Evolutionary conservation across 64 coral and sea anemone genomes (phyloP).

Genomic region (Pocillopora verrucosa): DNA sequence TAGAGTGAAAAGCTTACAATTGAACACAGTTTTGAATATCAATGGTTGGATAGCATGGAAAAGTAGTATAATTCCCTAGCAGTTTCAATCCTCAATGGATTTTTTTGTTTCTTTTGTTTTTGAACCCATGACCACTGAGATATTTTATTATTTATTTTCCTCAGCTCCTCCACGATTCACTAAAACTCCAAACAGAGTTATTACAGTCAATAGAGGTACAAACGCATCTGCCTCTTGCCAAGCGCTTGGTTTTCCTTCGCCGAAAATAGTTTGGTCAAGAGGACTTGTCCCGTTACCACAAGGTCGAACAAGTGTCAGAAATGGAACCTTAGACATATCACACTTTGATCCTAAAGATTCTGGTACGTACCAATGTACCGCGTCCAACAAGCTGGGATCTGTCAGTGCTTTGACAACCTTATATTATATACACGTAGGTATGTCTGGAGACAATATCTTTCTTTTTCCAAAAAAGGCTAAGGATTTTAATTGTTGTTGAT

Average conservation of each 20-base stretch:
- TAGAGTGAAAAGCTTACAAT: no score
- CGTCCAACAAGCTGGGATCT: slow-evolving; percentile 10
- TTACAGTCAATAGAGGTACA: no score
- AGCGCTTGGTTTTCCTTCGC: background rate
- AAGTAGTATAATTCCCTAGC: no score
- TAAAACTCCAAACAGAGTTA: background rate
- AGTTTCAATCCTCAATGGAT: background rate
- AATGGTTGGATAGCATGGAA: no score
- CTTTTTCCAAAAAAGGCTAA: no score
- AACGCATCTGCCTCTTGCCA: background rate
- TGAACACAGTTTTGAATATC: no score
- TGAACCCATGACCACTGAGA: background rate
- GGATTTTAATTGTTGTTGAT: no score
- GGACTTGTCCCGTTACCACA: background rate
- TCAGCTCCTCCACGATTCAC: background rate
- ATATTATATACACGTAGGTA: no score
- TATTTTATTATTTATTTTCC: background rate
- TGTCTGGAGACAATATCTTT: no score
- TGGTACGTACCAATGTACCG: background rate
- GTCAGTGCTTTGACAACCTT: background rate
- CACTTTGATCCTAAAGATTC: background rate
- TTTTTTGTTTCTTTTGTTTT: background rate
- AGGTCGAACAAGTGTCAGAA: background rate
- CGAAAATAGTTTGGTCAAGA: background rate
- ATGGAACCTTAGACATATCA: background rate